phyloP scores from a whole-genome alignment of 2,888 invertebrate genomes.

The Ischnura elegans region DNA sequence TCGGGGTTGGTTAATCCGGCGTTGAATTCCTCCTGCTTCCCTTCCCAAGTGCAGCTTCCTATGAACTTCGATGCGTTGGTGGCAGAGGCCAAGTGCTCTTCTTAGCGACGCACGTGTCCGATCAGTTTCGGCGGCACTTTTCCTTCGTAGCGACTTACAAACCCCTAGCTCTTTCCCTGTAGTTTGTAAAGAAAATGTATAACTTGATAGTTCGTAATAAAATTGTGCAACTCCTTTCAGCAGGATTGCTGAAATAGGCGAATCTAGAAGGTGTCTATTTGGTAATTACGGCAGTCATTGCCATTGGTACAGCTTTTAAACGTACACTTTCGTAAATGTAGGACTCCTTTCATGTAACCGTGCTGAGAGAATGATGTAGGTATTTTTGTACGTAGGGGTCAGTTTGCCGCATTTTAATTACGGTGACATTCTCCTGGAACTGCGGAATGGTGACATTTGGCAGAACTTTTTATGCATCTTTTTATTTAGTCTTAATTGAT shows the following conservation, averaged over 20 bases:
- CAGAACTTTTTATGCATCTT: neutral
- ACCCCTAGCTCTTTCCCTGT: neutral
- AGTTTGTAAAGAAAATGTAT: neutral
- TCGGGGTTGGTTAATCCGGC: too few relatives aligned
- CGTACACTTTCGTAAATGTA: neutral
- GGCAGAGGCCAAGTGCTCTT: neutral
- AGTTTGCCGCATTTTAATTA: neutral
- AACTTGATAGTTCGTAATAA: neutral
- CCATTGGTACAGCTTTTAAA: neutral
- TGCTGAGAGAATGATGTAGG: neutral
- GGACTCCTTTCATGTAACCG: neutral
- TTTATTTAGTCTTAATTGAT: neutral
- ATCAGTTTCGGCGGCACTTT: neutral
- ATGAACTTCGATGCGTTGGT: neutral
- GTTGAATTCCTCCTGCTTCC: too few relatives aligned
- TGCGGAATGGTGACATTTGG: neutral
- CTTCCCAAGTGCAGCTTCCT: too few relatives aligned
- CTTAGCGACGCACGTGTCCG: neutral
- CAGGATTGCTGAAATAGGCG: neutral
- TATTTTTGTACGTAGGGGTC: neutral
- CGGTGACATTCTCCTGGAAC: neutral
- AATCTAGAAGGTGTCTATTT: constrained; percentile 31
- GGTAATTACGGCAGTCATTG: neutral
- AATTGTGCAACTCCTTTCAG: neutral
- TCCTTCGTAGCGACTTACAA: neutral